Conservation (phyloP, 2,113 vertebrate genomes). For the Pachycephala philippinensis region DNA sequence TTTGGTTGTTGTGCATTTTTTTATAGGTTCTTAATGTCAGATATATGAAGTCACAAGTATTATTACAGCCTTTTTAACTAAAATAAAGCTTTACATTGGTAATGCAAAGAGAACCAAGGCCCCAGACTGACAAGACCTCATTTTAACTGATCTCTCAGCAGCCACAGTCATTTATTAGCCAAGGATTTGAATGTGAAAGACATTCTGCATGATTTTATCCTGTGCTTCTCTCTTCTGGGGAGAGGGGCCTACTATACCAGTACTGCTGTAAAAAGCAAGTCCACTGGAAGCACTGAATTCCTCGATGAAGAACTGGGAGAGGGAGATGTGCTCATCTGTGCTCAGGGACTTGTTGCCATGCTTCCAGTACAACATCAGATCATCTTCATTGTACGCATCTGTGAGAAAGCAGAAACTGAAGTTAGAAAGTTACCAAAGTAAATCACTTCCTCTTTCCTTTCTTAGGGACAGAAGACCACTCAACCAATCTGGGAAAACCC, state of each 20-base stretch:
- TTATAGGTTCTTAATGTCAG: background rate
- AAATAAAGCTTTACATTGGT: background rate
- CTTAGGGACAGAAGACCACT: background rate
- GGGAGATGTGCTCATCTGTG: slow-evolving; percentile 85
- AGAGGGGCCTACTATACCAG: slow-evolving; percentile 70
- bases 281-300: slow-evolving; percentile 89
- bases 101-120: background rate
- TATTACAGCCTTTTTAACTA: background rate
- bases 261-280: slow-evolving; percentile 92
- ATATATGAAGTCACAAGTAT: background rate
- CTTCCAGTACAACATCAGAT: slow-evolving; percentile 93
- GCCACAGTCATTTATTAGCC: background rate
- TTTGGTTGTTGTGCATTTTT: background rate
- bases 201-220: background rate
- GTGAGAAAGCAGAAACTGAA: slow-evolving; percentile 32
- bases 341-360: slow-evolving; percentile 86
- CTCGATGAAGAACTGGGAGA: slow-evolving; percentile 92
- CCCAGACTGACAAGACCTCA: background rate
- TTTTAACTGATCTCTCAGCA: background rate
- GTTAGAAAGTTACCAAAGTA: background rate
- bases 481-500: background rate
- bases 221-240: background rate
- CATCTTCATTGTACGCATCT: slow-evolving; percentile 92
- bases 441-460: background rate
- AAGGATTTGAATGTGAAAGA: background rate